Percentiles rank a stretch among this genome's conserved stretches.
These are phyloP conservation scores for Notechis scutatus DNA, from an alignment of 2,113 vertebrate species.

Conservation along the genomic window DNA sequence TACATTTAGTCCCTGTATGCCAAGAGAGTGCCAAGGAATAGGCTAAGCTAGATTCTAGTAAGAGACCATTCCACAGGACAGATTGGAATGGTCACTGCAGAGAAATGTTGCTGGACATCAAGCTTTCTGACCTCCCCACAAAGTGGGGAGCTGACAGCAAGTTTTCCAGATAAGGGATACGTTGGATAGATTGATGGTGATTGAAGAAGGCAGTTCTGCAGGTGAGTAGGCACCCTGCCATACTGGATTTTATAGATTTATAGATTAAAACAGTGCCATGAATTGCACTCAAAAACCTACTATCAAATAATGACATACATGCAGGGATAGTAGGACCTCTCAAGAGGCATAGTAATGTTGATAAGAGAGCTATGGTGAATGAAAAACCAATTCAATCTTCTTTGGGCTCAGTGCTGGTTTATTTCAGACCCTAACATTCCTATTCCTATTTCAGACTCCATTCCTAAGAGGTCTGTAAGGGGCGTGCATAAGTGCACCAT, in stretches of 20 bases:
- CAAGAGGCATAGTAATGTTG: not conserved
- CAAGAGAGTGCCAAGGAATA: not conserved
- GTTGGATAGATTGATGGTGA: not conserved
- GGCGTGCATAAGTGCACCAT: no score
- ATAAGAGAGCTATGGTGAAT: not conserved
- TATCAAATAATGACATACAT: not conserved
- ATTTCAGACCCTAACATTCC: not conserved
- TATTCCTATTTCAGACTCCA: no score
- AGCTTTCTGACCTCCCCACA: not conserved
- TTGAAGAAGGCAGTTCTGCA: not conserved
- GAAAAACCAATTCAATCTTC: not conserved
- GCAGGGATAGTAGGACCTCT: not conserved
- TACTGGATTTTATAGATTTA: not conserved
- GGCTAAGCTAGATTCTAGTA: not conserved
- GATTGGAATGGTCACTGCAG: not conserved
- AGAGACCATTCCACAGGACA: not conserved
- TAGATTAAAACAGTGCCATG: not conserved
- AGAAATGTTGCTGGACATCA: not conserved
- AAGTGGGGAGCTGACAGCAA: not conserved
- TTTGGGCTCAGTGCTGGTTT: not conserved
- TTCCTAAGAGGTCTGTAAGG: no score
- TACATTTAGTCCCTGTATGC: not conserved
- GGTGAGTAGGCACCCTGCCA: not conserved
- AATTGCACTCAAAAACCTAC: not conserved
- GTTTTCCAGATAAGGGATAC: not conserved